Conservation (phyloP, 2,888 invertebrate genomes). For the Tiliacea aurago region DNA sequence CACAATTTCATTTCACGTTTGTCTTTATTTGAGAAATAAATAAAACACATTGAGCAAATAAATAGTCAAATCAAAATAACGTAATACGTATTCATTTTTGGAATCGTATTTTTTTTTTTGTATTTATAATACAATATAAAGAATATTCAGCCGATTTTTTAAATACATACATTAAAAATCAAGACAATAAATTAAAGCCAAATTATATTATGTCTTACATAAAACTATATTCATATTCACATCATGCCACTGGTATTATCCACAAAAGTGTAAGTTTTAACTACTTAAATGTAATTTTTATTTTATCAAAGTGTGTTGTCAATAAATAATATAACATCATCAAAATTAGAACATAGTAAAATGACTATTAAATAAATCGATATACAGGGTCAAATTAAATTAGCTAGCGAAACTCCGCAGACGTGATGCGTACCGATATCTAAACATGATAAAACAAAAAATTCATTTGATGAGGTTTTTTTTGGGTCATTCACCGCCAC, state of each 20-base stretch:
- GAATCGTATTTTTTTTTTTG: not conserved
- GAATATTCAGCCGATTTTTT: conserved; percentile 1
- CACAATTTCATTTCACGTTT: conserved; percentile 35
- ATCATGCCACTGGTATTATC: conserved; percentile 26
- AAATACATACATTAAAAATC: conserved; percentile 3
- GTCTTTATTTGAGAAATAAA: conserved; percentile 61
- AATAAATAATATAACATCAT: conserved; percentile 22
- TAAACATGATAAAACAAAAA: too few species aligned
- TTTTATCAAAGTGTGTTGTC: conserved; percentile 15
- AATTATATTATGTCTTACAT: conserved; percentile 24
- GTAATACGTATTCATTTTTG: not conserved
- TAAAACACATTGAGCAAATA: conserved; percentile 66
- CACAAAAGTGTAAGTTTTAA: conserved; percentile 53
- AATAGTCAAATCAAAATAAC: conserved; percentile 44
- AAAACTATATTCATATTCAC: conserved; percentile 14
- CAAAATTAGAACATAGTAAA: conserved; percentile 14
- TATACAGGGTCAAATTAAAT: too few species aligned
- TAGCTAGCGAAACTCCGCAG: too few species aligned
- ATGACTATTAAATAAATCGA: conserved; percentile 28
- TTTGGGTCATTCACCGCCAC: too few species aligned
- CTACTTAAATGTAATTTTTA: conserved; percentile 30
- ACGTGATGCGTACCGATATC: too few species aligned
- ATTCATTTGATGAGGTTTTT: too few species aligned
- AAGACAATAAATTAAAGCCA: conserved; percentile 47
- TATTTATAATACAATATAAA: conserved; percentile 4